Evolutionary conservation across 2,888 invertebrate genomes (phyloP).

Genomic region (Dryocosmus kuriphilus): DNA sequence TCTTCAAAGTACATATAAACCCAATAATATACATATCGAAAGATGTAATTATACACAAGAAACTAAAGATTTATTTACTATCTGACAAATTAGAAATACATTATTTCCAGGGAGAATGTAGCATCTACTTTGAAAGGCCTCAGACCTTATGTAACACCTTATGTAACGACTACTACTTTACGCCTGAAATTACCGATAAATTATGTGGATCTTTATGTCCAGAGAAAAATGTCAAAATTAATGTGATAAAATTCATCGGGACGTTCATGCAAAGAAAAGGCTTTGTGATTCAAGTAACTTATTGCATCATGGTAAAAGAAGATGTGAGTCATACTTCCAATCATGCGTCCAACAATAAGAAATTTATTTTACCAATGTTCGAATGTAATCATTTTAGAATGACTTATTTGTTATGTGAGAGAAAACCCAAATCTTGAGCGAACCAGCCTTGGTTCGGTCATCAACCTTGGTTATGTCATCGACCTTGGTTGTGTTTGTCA

Average conservation of each 20-base stretch:
- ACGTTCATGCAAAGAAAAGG: background rate
- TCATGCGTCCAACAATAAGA: background rate
- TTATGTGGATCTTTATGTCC: background rate
- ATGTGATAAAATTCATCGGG: background rate
- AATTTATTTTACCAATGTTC: background rate
- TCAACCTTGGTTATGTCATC: constrained; percentile 37
- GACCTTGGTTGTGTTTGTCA: constrained; percentile 35
- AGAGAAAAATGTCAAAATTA: background rate
- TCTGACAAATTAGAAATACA: background rate
- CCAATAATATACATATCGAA: background rate
- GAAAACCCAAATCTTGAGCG: constrained; percentile 1
- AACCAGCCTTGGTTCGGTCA: constrained; percentile 33
- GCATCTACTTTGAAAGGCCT: background rate
- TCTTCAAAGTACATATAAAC: background rate
- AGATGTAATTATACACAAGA: background rate
- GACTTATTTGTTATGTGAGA: background rate
- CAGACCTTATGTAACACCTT: constrained; percentile 16
- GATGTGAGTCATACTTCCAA: background rate
- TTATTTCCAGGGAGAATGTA: background rate
- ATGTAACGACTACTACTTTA: constrained; percentile 16
- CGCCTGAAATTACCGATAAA: constrained; percentile 9
- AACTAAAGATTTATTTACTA: background rate
- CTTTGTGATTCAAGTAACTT: background rate
- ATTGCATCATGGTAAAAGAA: constrained; percentile 22
- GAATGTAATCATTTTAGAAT: background rate